These are phyloP conservation scores for Microcebus tavaratra DNA, from an alignment of 2,113 vertebrate species.

Conservation along the genomic window DNA sequence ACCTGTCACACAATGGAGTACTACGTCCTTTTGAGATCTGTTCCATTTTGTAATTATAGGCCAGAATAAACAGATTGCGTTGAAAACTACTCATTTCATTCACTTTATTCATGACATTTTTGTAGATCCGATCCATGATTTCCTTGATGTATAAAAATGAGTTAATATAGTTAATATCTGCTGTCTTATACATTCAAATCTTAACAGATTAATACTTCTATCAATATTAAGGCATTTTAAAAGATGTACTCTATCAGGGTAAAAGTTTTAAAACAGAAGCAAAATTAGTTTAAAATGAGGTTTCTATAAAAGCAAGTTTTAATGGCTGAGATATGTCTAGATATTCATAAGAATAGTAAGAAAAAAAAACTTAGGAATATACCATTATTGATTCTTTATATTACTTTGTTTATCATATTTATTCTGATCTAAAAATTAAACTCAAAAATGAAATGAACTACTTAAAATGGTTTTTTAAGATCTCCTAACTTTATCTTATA, in stretches of 20 bases:
- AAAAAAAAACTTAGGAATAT: not conserved
- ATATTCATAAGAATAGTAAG: not conserved
- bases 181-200: not conserved
- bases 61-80: constrained; percentile 92
- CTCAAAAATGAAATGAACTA: constrained; percentile 15
- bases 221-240: not conserved
- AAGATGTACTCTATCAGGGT: not conserved
- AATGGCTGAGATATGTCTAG: not conserved
- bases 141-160: constrained; percentile 85
- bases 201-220: constrained; percentile 4
- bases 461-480: not conserved
- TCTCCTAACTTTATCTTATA: not conserved
- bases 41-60: constrained; percentile 99
- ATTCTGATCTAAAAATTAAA: constrained; percentile 28
- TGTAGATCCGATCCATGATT: constrained; percentile 98
- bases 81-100: constrained; percentile 94
- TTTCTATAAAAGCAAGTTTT: not conserved
- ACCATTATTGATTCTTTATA: not conserved
- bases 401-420: not conserved
- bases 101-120: constrained; percentile 96
- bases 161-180: not conserved
- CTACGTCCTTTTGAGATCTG: constrained; percentile 91
- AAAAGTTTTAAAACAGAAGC: not conserved
- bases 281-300: not conserved
- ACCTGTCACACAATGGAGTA: constrained; percentile 95